phyloP scores from a whole-genome alignment of 2,113 vertebrate species.

The Datnioides undecimradiatus region DNA sequence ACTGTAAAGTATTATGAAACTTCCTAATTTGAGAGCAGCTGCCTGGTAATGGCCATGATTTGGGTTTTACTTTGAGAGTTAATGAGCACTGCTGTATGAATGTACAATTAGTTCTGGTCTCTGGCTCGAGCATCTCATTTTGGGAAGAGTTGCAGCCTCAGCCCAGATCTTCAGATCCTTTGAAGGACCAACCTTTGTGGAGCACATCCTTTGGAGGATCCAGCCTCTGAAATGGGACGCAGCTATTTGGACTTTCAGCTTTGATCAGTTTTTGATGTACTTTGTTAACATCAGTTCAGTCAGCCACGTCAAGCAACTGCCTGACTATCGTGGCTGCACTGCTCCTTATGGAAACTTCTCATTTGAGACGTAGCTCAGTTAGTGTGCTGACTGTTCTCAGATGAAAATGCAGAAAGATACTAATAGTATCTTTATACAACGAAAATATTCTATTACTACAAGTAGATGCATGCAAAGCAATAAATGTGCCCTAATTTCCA shows the following conservation, averaged over 20 bases:
- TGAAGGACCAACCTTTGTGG: not conserved
- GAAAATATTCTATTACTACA: not conserved
- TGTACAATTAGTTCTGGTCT: constrained; percentile 23
- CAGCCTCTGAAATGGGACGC: constrained; percentile 4
- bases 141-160: constrained; percentile 7
- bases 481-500: too few relatives aligned
- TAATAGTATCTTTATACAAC: not conserved
- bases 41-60: not conserved
- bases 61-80: not conserved
- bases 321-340: not conserved
- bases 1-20: not conserved
- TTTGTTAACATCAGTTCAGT: constrained; percentile 18
- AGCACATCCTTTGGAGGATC: not conserved
- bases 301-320: not conserved
- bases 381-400: not conserved
- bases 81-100: not conserved
- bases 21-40: not conserved
- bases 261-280: constrained; percentile 3
- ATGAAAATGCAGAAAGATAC: not conserved
- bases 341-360: not conserved
- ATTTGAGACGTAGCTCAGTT: not conserved
- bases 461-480: not conserved
- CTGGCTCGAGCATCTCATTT: not conserved
- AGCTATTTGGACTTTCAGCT: not conserved
- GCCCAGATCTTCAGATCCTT: constrained; percentile 1